These are phyloP conservation scores for Acanthopleura granulata DNA, from an alignment of 2,888 invertebrate species.

Conservation along the genomic window DNA sequence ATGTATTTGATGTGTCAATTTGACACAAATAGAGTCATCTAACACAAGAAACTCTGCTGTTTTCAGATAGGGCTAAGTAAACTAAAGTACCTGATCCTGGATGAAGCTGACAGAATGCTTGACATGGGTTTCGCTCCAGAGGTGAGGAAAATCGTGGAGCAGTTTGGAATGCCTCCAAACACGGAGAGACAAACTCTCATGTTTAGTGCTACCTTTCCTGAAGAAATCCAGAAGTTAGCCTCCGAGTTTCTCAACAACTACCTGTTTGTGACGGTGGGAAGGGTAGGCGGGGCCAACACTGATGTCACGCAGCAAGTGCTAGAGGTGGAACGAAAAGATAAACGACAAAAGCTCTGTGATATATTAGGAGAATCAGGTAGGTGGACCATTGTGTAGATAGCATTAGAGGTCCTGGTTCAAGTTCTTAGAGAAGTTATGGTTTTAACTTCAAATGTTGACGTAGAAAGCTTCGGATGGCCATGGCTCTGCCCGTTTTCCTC, in stretches of 20 bases:
- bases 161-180: constrained; percentile 62
- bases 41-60: neutral
- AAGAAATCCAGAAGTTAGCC: constrained; percentile 83
- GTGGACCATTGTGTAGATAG: constrained; percentile 6
- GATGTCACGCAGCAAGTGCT: constrained; percentile 86
- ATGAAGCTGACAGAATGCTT: constrained; percentile 86
- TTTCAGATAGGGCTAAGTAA: constrained; percentile 72
- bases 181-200: constrained; percentile 75
- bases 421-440: too few relatives aligned
- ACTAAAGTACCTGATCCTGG: constrained; percentile 79
- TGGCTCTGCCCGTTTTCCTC: too few relatives aligned
- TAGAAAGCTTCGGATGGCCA: too few relatives aligned
- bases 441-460: too few relatives aligned
- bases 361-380: constrained; percentile 73
- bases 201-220: constrained; percentile 85
- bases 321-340: constrained; percentile 77
- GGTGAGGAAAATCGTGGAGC: constrained; percentile 58
- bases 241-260: constrained; percentile 83
- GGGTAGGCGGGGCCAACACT: constrained; percentile 91
- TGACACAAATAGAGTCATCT: too few relatives aligned
- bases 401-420: too few relatives aligned
- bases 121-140: constrained; percentile 79
- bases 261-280: constrained; percentile 90
- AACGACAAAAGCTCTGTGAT: constrained; percentile 81
- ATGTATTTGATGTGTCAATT: too few relatives aligned